These are phyloP conservation scores for Neodontobutis hainanensis DNA, from an alignment of 2,113 vertebrate species.

Conservation along the genomic window DNA sequence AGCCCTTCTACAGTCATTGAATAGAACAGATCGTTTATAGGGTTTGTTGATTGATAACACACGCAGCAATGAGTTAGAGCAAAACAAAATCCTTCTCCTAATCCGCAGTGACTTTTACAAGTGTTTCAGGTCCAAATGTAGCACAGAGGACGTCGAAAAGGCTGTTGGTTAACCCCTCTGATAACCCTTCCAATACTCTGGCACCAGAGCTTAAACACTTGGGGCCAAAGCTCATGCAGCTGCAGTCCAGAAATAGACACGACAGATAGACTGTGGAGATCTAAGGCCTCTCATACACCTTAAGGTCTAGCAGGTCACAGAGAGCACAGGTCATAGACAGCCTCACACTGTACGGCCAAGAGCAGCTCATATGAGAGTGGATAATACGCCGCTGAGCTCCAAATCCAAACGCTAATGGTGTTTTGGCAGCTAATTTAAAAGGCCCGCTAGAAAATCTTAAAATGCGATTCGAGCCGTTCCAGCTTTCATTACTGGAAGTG, in stretches of 20 bases:
- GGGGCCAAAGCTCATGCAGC: conserved; percentile 1
- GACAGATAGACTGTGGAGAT: conserved; percentile 19
- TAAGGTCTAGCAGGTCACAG: conserved; percentile 18
- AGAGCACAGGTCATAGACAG: conserved; percentile 24
- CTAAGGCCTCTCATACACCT: conserved; percentile 17
- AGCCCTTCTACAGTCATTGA: too few relatives aligned
- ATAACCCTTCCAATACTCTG: conserved; percentile 29
- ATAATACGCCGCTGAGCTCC: conserved; percentile 24
- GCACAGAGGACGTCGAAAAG: neutral
- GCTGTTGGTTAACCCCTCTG: conserved; percentile 27
- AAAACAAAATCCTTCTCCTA: neutral
- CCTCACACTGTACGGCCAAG: conserved; percentile 15
- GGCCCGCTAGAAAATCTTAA: conserved; percentile 47
- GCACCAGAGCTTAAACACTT: conserved; percentile 35
- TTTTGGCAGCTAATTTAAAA: conserved; percentile 62
- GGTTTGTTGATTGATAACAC: conserved; percentile 10
- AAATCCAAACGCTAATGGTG: conserved; percentile 58
- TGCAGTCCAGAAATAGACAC: conserved; percentile 25
- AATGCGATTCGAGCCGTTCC: conserved; percentile 35
- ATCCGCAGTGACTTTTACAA: conserved; percentile 23
- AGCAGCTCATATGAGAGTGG: conserved; percentile 38
- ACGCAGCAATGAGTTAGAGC: neutral
- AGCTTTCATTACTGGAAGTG: conserved; percentile 56
- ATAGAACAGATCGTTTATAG: conserved; percentile 6
- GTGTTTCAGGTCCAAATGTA: conserved; percentile 26